Base-by-base conservation (phyloP, 2,797 vertebrate species). In the Melanotaenia pygmaea region DNA sequence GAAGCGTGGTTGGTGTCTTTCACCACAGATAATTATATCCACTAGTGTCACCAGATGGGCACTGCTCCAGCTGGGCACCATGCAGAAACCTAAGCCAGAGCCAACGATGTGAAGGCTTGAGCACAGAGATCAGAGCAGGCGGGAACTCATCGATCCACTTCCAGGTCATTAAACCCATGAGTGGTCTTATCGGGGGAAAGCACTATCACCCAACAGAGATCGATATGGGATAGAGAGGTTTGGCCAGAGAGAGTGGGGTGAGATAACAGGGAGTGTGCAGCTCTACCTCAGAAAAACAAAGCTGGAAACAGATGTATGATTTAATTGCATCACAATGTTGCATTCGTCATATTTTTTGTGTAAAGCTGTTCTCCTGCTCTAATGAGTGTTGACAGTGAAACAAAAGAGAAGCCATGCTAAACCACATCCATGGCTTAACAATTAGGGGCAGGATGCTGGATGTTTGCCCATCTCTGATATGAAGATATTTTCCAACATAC, bases 141-240 rank as follows among this genome's bases (percentile, higher is more conserved):
- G 83, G 77, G 80, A 89, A 69, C 61, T 76, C 79, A 93, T 94
- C 79, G 84, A 90, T 91, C 86, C 66, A 64, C 79, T 89, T 91
- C 87, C 87, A 88, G 85, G 85, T 93, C 92, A 93, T 94, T 94
- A 92, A 89, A 89, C 85, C 70, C 74, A 77, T 63, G 85, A 90
- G 84, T 82, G 83, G 83, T 83, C 71, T 91, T 88, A 84, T 90
- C 77, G 81, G 80, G 40, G 76, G 73, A 81, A 74, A 80, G 83
- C 82, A 86, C 81, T 80, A 24, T 91, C 91, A 84, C 86, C 81
- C 89, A 83, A 60, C 66, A 67, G 71, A 81, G 87, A 92, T 94
- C 93, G 85, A 93, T 94, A 87, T 53, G 6, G 10, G 78, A 90
- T 82, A 84, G 84, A 92, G 84, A 89, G 84, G 85, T 91, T 76